Evolutionary conservation across 1,140 invertebrate genomes (phyloP).

Genomic region (Lasaia peninsularis): DNA sequence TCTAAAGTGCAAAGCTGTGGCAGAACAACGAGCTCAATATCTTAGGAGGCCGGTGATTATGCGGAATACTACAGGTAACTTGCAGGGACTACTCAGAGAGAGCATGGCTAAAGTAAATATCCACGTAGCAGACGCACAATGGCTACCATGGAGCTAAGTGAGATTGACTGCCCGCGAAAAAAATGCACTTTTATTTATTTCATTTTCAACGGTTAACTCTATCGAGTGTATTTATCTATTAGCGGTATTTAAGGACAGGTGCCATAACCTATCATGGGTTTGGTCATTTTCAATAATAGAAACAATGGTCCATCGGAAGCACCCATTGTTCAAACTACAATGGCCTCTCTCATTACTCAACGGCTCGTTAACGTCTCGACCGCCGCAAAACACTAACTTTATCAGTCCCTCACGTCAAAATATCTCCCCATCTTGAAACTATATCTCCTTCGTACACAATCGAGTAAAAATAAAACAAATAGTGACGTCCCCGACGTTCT

Average conservation of each 20-base stretch:
- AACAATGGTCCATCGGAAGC: slow-evolving; percentile 59
- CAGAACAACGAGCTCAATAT: too few species aligned
- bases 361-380: slow-evolving; percentile 65
- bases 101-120: too few species aligned
- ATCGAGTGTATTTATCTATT: neutral
- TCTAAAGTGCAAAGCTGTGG: too few species aligned
- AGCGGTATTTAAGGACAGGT: slow-evolving; percentile 26
- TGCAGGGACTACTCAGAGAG: too few species aligned
- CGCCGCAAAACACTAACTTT: slow-evolving; percentile 70
- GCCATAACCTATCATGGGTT: slow-evolving; percentile 36
- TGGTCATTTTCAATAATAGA: slow-evolving; percentile 62
- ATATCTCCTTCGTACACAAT: slow-evolving; percentile 63
- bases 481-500: slow-evolving; percentile 29
- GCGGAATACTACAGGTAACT: too few species aligned
- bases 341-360: slow-evolving; percentile 69
- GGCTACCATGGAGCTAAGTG: too few species aligned
- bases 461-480: slow-evolving; percentile 52
- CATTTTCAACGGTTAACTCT: neutral
- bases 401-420: slow-evolving; percentile 66
- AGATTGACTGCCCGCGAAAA: too few species aligned
- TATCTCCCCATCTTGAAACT: slow-evolving; percentile 67
- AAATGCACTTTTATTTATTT: too few species aligned
- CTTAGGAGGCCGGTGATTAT: too few species aligned
- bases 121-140: too few species aligned
- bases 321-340: slow-evolving; percentile 67